A percentile compares a stretch with the other conserved stretches of the same genome.
These are phyloP conservation scores for Amblyraja radiata DNA, from an alignment of 2,797 vertebrate genomes.

Conservation along the genomic window DNA sequence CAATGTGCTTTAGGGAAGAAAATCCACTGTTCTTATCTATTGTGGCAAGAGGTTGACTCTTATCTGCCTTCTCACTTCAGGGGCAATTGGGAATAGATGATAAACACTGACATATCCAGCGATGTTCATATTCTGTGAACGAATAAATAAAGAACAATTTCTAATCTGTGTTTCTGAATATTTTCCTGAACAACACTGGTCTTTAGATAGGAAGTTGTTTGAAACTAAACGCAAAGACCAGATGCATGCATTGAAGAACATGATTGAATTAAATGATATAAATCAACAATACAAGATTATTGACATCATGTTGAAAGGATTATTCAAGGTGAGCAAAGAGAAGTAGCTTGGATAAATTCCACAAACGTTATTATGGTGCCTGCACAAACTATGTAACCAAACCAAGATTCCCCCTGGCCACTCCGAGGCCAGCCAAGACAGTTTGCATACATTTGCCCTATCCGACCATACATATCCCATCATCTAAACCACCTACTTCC, in stretches of 20 bases:
- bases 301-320: conserved; percentile 96
- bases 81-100: too few relatives aligned
- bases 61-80: too few relatives aligned
- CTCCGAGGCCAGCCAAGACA: background rate
- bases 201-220: conserved; percentile 90
- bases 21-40: background rate
- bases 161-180: background rate
- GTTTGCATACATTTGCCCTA: too few relatives aligned
- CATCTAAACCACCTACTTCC: background rate
- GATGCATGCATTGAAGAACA: conserved; percentile 86
- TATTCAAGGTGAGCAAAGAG: conserved; percentile 76
- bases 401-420: background rate
- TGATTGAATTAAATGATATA: conserved; percentile 87
- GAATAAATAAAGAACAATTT: background rate
- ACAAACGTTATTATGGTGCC: background rate
- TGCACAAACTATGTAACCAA: background rate
- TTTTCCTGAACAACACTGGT: background rate
- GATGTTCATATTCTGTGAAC: background rate
- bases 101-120: too few relatives aligned
- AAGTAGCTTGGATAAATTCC: background rate
- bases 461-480: background rate
- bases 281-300: conserved; percentile 99
- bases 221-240: conserved; percentile 95
- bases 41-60: background rate
- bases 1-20: background rate